These are phyloP conservation scores for Colletes gigas DNA, from an alignment of 1,140 invertebrate genomes.

Conservation along the genomic window DNA sequence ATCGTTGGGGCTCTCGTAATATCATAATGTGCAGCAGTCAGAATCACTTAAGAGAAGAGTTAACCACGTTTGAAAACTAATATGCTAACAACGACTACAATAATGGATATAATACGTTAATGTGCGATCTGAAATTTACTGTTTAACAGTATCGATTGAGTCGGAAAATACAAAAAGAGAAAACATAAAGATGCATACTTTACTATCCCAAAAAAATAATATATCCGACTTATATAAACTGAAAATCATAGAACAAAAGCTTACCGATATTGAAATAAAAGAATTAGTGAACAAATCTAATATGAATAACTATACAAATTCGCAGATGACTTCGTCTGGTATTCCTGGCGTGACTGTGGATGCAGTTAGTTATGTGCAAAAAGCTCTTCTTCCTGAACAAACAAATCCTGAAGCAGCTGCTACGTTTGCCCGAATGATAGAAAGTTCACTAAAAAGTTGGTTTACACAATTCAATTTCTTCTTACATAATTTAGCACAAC, in stretches of 20 bases:
- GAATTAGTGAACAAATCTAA: conserved; percentile 65
- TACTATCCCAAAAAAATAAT: conserved; percentile 37
- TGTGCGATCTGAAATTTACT: background rate
- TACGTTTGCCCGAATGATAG: conserved; percentile 95
- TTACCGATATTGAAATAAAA: conserved; percentile 66
- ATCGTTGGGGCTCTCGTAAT: conserved; percentile 52
- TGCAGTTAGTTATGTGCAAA: conserved; percentile 95
- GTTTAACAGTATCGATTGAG: background rate
- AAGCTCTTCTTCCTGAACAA: conserved; percentile 92
- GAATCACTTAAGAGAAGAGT: conserved; percentile 40
- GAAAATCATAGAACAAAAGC: conserved; percentile 53
- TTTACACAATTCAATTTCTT: conserved; percentile 99
- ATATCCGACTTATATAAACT: conserved; percentile 39
- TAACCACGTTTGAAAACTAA: background rate
- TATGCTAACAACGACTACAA: background rate
- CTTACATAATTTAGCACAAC: conserved; percentile 97
- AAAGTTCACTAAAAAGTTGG: conserved; percentile 92
- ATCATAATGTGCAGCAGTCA: conserved; percentile 41
- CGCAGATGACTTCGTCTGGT: conserved; percentile 95
- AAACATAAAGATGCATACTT: conserved; percentile 55
- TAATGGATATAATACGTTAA: background rate
- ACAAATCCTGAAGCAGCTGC: conserved; percentile 97
- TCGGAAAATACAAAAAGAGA: too few relatives aligned
- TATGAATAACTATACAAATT: conserved; percentile 75
- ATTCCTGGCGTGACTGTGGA: conserved; percentile 96